Conservation (phyloP, 2,113 vertebrate genomes). For the Ptyas mucosa region DNA sequence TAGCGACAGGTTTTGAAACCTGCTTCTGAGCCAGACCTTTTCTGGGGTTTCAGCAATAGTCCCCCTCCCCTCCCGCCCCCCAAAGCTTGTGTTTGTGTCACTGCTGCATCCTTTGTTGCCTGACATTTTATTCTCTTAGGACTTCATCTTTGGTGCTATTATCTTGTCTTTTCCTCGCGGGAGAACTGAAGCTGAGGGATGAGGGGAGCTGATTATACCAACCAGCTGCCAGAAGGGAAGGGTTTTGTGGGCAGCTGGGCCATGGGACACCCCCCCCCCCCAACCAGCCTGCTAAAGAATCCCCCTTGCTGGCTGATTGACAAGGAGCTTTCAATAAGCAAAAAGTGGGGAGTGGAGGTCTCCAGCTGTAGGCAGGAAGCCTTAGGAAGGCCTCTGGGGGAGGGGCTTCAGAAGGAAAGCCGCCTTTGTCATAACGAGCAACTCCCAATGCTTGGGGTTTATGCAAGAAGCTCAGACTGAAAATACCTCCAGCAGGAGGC, state of each 20-base stretch:
- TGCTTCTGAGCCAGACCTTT: too few relatives aligned
- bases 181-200: not conserved
- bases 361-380: not conserved
- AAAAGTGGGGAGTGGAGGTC: accelerated
- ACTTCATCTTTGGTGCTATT: not conserved
- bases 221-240: not conserved
- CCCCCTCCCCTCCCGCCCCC: not conserved
- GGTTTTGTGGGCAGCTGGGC: not conserved
- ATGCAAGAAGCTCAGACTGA: not conserved
- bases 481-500: not conserved
- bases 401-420: not conserved
- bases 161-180: not conserved
- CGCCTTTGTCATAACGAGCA: not conserved
- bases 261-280: not conserved
- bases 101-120: not conserved
- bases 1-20: too few relatives aligned
- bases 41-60: too few relatives aligned
- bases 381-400: too few relatives aligned
- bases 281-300: not conserved
- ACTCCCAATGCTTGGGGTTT: not conserved
- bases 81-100: not conserved
- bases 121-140: not conserved
- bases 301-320: not conserved
- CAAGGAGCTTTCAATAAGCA: too few relatives aligned
- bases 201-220: not conserved